Evolutionary conservation across 2,888 invertebrate genomes (phyloP).

Genomic region (Metellina segmentata): DNA sequence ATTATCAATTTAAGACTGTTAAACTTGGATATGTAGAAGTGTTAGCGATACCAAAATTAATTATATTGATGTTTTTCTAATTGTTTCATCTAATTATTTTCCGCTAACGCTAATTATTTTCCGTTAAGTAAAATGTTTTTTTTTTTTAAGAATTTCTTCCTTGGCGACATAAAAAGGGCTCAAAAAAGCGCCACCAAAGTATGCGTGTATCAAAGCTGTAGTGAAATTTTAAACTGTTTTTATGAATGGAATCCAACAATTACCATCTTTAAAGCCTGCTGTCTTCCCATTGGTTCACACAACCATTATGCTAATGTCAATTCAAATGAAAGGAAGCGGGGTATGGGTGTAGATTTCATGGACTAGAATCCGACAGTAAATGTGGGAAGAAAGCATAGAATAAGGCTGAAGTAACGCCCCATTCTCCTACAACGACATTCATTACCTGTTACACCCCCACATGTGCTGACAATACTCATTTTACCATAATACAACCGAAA

Average conservation of each 20-base stretch:
- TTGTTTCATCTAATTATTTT: too few species aligned
- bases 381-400: constrained; percentile 24
- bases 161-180: too few species aligned
- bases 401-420: constrained; percentile 19
- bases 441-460: constrained; percentile 1
- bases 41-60: too few species aligned
- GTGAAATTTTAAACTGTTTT: not conserved
- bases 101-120: too few species aligned
- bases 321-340: constrained; percentile 20
- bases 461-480: constrained; percentile 65
- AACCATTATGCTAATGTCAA: constrained; percentile 65
- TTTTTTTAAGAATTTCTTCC: too few species aligned
- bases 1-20: too few species aligned
- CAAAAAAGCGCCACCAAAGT: too few species aligned
- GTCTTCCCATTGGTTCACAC: constrained; percentile 41
- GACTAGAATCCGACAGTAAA: constrained; percentile 7
- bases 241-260: not conserved
- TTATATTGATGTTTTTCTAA: too few species aligned
- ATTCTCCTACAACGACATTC: constrained; percentile 20
- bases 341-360: constrained; percentile 6
- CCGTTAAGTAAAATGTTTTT: too few species aligned
- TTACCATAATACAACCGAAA: constrained; percentile 59
- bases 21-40: too few species aligned
- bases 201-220: not conserved
- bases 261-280: not conserved